Evolutionary conservation across 2,797 vertebrate genomes (phyloP).

Genomic region (Distichodus sexfasciatus): DNA sequence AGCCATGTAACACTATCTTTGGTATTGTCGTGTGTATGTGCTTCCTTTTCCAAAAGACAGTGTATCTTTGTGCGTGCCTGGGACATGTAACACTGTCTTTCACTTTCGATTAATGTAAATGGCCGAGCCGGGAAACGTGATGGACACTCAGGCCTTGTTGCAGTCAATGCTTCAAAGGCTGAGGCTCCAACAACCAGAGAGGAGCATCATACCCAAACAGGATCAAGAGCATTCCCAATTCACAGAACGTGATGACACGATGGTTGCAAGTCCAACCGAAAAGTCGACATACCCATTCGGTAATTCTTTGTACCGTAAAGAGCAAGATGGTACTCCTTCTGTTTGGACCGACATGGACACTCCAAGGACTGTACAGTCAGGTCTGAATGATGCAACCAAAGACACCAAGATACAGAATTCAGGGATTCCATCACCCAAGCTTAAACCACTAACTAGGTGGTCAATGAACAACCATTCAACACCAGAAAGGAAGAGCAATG

Average conservation of each 20-base stretch:
- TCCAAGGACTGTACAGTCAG: slow-evolving; percentile 8
- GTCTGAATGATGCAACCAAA: background rate
- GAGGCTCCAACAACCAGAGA: slow-evolving; percentile 59
- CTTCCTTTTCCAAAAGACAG: background rate
- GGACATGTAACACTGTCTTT: slow-evolving; percentile 9
- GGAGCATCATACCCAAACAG: background rate
- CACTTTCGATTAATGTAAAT: slow-evolving; percentile 57
- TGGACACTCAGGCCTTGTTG: slow-evolving; percentile 67
- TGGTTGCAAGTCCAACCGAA: slow-evolving; percentile 3
- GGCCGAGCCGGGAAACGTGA: slow-evolving; percentile 61
- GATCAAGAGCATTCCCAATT: background rate
- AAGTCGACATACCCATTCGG: slow-evolving; percentile 14
- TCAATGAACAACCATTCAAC: background rate
- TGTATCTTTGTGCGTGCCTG: background rate
- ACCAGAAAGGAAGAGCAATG: slow-evolving; percentile 28
- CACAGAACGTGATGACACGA: background rate
- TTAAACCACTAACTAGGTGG: background rate
- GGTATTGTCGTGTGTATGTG: background rate
- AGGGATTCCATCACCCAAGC: background rate
- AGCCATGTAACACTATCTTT: too few relatives aligned
- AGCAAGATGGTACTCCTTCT: background rate
- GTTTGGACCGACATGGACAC: slow-evolving; percentile 4
- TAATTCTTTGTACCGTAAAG: background rate
- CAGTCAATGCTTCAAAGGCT: slow-evolving; percentile 80
- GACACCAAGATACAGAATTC: slow-evolving; percentile 1